A percentile compares a stretch with the other conserved stretches of the same genome.
These are phyloP conservation scores for Lasioglossum calceatum DNA, from an alignment of 2,888 invertebrate genomes.

Conservation along the genomic window DNA sequence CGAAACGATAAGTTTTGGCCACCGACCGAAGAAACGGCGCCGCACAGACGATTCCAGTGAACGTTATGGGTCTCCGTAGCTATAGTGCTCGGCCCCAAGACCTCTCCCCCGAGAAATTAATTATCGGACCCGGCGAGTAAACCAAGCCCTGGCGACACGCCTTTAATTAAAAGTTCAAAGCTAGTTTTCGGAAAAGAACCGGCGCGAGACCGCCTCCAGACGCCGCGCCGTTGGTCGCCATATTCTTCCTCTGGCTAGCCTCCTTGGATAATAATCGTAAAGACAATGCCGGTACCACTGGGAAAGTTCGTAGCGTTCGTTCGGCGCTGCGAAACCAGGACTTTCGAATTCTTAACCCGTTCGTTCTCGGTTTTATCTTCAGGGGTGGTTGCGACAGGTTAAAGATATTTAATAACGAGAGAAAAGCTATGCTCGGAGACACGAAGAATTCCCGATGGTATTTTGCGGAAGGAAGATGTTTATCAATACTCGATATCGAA, in stretches of 20 bases:
- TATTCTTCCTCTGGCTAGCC: neutral
- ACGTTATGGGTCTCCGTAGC: neutral
- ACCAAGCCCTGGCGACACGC: constrained; percentile 12
- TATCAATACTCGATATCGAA: neutral
- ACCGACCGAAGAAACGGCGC: neutral
- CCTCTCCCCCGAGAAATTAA: constrained; percentile 41
- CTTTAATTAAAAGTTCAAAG: constrained; percentile 34
- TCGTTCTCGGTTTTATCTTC: neutral
- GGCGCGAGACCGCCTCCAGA: neutral
- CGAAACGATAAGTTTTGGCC: neutral
- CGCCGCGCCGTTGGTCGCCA: neutral
- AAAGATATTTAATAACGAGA: neutral
- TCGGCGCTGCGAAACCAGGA: neutral
- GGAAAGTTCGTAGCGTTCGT: neutral
- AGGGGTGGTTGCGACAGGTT: neutral
- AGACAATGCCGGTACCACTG: neutral
- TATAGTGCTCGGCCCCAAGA: constrained; percentile 5
- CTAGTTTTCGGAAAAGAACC: constrained; percentile 11
- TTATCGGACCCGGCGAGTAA: constrained; percentile 17
- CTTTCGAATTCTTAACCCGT: neutral
- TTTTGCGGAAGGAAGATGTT: neutral
- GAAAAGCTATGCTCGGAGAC: neutral
- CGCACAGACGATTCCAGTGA: constrained; percentile 32
- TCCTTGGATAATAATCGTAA: neutral
- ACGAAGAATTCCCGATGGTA: neutral